Evolutionary conservation across 2,888 invertebrate species (phyloP).

Genomic region (Falcaria lacertinaria): DNA sequence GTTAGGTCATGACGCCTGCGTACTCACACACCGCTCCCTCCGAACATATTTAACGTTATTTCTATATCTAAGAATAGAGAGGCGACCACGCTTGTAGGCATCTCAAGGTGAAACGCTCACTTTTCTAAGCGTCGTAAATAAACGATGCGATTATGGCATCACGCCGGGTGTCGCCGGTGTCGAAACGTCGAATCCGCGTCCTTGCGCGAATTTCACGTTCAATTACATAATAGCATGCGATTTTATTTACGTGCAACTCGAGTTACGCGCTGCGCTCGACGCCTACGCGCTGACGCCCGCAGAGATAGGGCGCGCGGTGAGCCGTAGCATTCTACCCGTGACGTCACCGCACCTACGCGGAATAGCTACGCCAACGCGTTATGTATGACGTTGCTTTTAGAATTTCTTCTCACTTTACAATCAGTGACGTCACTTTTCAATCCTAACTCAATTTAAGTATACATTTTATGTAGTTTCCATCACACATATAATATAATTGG

Average conservation of each 20-base stretch:
- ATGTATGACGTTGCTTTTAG: conserved; percentile 47
- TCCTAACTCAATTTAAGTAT: conserved; percentile 19
- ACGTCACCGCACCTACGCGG: conserved; percentile 70
- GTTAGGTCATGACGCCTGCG: conserved; percentile 77
- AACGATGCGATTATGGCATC: conserved; percentile 70
- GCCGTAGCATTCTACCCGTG: conserved; percentile 59
- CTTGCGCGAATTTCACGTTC: conserved; percentile 73
- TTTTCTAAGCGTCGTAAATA: conserved; percentile 70
- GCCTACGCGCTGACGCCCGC: conserved; percentile 19
- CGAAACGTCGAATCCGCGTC: conserved; percentile 57
- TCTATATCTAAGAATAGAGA: conserved; percentile 67
- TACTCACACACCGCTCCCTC: conserved; percentile 47
- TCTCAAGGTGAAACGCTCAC: conserved; percentile 75
- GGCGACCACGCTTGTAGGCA: conserved; percentile 55
- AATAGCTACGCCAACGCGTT: conserved; percentile 41
- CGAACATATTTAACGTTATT: conserved; percentile 57
- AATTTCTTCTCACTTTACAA: conserved; percentile 37
- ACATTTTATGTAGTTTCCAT: too few species aligned
- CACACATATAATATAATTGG: too few species aligned
- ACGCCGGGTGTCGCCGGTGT: conserved; percentile 51
- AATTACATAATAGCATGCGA: conserved; percentile 58
- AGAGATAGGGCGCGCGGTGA: conserved; percentile 30
- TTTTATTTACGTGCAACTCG: conserved; percentile 54
- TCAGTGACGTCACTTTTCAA: conserved; percentile 51
- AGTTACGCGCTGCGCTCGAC: conserved; percentile 38